Evolutionary conservation across 2,888 invertebrate species (phyloP), one percentile per base, ranked within the genome.

Genomic region (Cordilura impudica): DNA sequence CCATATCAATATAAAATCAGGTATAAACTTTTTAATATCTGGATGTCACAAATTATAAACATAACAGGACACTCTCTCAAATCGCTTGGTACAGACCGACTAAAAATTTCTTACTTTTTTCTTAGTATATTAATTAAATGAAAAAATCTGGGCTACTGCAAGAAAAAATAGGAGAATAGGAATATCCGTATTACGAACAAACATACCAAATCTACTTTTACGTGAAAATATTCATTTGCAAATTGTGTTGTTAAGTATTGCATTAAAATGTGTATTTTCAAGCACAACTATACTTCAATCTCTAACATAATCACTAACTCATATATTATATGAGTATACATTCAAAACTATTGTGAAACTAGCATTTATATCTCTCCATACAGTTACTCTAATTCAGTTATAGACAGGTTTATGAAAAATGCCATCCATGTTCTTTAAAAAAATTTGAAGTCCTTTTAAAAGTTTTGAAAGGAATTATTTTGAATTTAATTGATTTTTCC

Each of bases 51-150:
- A n/a, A n/a, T n/a, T n/a, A n/a, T n/a, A n/a, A n/a, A n/a, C n/a
- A n/a, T n/a, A n/a, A n/a, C n/a, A n/a, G n/a, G n/a, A n/a, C n/a
- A n/a, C n/a, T n/a, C n/a, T n/a, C n/a, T n/a, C n/a, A n/a, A n/a
- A n/a, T n/a, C n/a, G n/a, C n/a, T n/a, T n/a, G n/a, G n/a, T n/a
- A n/a, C n/a, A n/a, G n/a, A n/a, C n/a, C n/a, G n/a, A n/a, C n/a
- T n/a, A n/a, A n/a, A n/a, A n/a, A 4, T 49, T 19, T 49, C 8
- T n/a, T 19, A 47, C 47, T 54, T 47, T 60, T 71, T 76, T 61
- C 47, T 85, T n/a, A n/a, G n/a, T 84, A 83, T 85, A 86, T 86
- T 86, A 86, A 85, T 86, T 85, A 86, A 85, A 83, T 84, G 83
- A 84, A 85, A 83, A 83, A 83, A 83, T 81, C 81, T 39, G 5